Conservation (phyloP, 2,797 vertebrate genomes). For the Siniperca undulata region DNA sequence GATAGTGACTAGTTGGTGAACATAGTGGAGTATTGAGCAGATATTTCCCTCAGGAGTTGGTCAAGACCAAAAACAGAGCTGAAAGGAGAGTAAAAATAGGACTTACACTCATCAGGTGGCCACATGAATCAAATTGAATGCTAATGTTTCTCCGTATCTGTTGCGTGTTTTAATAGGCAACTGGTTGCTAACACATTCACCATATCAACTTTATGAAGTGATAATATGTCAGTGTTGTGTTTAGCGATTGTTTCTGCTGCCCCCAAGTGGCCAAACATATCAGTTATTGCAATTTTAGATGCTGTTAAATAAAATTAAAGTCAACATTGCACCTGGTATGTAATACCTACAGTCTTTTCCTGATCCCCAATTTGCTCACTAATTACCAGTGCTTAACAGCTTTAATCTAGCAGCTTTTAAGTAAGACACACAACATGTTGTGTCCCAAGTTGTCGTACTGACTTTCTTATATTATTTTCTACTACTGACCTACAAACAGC, state of each 20-base stretch:
- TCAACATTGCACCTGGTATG: slow-evolving; percentile 37
- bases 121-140: slow-evolving; percentile 2
- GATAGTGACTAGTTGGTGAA: slow-evolving; percentile 31
- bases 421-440: slow-evolving; percentile 47
- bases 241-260: slow-evolving; percentile 5
- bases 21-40: slow-evolving; percentile 33
- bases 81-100: neutral
- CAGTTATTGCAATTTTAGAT: slow-evolving; percentile 12
- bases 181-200: neutral
- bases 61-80: slow-evolving; percentile 7
- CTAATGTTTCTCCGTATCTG: neutral
- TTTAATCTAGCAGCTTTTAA: slow-evolving; percentile 46
- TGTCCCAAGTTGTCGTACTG: slow-evolving; percentile 29
- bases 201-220: slow-evolving; percentile 6
- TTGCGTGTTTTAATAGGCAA: neutral
- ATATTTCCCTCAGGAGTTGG: slow-evolving; percentile 18
- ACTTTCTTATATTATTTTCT: slow-evolving; percentile 43
- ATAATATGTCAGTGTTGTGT: slow-evolving; percentile 1
- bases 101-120: slow-evolving; percentile 10
- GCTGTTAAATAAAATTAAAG: slow-evolving; percentile 37
- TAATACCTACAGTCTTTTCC: slow-evolving; percentile 48
- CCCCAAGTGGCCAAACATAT: slow-evolving; percentile 2
- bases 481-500: slow-evolving; percentile 40
- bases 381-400: slow-evolving; percentile 39
- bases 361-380: slow-evolving; percentile 56